Base-by-base conservation (phyloP, 2,113 vertebrate genomes). In the Proterorhinus semilunaris region DNA sequence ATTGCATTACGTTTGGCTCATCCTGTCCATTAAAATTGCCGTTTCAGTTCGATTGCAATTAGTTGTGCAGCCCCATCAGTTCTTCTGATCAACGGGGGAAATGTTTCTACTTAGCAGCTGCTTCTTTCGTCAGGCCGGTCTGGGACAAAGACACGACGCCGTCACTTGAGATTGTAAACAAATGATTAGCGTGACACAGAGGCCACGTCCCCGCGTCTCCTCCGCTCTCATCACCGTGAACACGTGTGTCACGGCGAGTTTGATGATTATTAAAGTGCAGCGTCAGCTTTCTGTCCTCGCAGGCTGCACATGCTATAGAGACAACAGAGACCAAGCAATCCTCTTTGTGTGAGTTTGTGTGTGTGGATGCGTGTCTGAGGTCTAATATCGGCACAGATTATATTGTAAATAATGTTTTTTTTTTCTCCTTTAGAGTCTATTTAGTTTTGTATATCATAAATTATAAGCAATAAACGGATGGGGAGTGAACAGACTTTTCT, bases 391-490 rank as follows among this genome's bases (percentile, higher is more conserved):
- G 27, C 27, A 36, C 27, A 36, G 27, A 36, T 36, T 66, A 54
- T 66, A 79, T 43, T 44, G 10, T 48, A 71, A 68, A 47, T 71
- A 54, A 47, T 78, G 55, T 79, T 50, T 6, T 59, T 47, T 69
- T 66, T 65, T 36, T 58, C 68, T 75, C 55, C 68, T 63, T 79
- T 59, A 69, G 49, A 80, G 57, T 79, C 75, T 58, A 54, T 83
- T 75, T 75, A 63, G 64, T 83, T 88, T 82, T 82, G 75, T 87
- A 83, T 71, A 47, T 76, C 66, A 68, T 73, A 55, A 67, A 79
- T 83, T 75, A 80, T 76, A 69, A 85, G 87, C 81, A 85, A 86
- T 88, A 87, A 85, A 82, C 61, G 65, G 74, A 78, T 62, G 71
- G 73, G 6, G 52, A 64, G 48, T 69, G 71, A 59, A 74, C 52